These are phyloP conservation scores for Tachina lurida DNA, from an alignment of 2,888 invertebrate genomes.

Conservation along the genomic window DNA sequence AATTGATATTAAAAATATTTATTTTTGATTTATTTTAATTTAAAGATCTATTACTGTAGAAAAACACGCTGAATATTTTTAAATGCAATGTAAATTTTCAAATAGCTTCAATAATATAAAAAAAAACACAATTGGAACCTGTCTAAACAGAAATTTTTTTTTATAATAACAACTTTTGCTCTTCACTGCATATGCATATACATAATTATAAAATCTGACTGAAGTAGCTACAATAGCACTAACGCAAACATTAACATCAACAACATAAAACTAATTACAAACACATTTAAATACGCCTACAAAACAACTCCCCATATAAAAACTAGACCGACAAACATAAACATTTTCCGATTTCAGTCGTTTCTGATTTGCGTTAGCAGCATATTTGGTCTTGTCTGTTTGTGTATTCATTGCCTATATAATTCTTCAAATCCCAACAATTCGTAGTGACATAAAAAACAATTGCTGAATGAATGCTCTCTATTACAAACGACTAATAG, in stretches of 20 bases:
- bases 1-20: no score
- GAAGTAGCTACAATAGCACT: neutral
- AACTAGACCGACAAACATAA: slow-evolving; percentile 43
- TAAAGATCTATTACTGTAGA: no score
- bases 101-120: no score
- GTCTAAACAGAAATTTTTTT: neutral
- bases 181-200: slow-evolving; percentile 46
- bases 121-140: no score
- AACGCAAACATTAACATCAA: slow-evolving; percentile 42
- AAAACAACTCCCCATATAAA: slow-evolving; percentile 46
- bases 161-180: neutral
- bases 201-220: slow-evolving; percentile 57
- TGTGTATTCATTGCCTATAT: slow-evolving; percentile 11
- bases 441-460: slow-evolving; percentile 26
- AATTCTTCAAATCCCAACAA: slow-evolving; percentile 24
- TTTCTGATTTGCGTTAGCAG: slow-evolving; percentile 42
- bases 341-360: slow-evolving; percentile 28
- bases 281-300: slow-evolving; percentile 72
- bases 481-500: slow-evolving; percentile 16
- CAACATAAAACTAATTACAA: slow-evolving; percentile 74
- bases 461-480: slow-evolving; percentile 29
- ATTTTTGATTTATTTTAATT: no score
- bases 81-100: no score
- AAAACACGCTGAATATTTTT: no score
- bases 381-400: slow-evolving; percentile 9